Evolutionary conservation across 2,888 invertebrate genomes (phyloP), one percentile per base, ranked within the genome.

Genomic region (Monoplex corrugatus): DNA sequence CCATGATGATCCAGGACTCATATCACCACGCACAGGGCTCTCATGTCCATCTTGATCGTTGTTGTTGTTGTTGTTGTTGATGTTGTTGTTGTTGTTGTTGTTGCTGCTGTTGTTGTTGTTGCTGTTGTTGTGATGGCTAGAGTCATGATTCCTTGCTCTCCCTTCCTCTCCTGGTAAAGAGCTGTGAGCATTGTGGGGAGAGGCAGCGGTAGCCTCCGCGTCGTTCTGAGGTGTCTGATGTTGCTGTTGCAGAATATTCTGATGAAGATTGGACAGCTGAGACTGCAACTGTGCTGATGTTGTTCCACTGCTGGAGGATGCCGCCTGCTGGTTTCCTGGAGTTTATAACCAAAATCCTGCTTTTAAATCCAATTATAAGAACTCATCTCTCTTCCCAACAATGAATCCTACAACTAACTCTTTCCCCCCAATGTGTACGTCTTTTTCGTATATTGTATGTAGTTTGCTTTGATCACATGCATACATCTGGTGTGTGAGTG

Each of bases 221-320:
- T 80, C 78, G 6, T 35, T 72, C n/a, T 19, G 84, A 89, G n/a
- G 72, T 32, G 72, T 13, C 45, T 89, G 89, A 19, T 87, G 89
- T 57, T 89, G 90, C 85, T 87, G 88, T 40, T 38, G 75, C 35
- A 75, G 68, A 75, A 97, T 91, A 97, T 97, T 97, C 97, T 94
- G 90, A 97, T 97, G 95, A 96, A 96, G 89, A 93, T 94, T 32
- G 32, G 80, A 50, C 38, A 78, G 88, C 97, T 97, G 92, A 97
- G 96, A 91, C 97, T 97, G 95, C 97, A 97, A 92, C 97, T 95
- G 95, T 96, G 96, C 83, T 0, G 90, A 89, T 19, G 86, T 63
- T 10, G 86, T 43, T 23, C 78, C 75, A 3, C 86, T 40, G 38
- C 86, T 89, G 50, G 89, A 45, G 40, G 80, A 78, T 38, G 89